These are phyloP conservation scores for Dolomedes plantarius DNA, from an alignment of 2,888 invertebrate genomes.

Conservation along the genomic window DNA sequence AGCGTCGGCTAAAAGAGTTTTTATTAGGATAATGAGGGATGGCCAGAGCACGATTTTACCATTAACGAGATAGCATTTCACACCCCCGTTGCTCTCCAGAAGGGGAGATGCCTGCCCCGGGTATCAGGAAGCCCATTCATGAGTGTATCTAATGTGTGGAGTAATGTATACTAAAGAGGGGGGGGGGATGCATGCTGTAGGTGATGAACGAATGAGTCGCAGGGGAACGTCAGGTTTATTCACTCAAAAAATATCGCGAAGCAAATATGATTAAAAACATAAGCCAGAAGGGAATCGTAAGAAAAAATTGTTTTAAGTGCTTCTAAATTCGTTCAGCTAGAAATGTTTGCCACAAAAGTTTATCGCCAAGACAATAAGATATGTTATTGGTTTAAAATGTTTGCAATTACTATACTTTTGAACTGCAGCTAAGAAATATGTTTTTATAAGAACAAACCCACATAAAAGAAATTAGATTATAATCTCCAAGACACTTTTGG, in stretches of 20 bases:
- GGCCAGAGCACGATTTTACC: constrained; percentile 64
- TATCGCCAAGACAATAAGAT: no score
- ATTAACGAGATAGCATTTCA: constrained; percentile 66
- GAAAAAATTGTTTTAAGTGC: no score
- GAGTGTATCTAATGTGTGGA: not conserved
- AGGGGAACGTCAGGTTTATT: not conserved
- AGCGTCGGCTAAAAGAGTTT: constrained; percentile 64
- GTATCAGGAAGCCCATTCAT: not conserved
- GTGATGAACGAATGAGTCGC: not conserved
- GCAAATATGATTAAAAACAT: not conserved
- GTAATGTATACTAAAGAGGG: not conserved
- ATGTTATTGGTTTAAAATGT: no score
- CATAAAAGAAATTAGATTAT: no score
- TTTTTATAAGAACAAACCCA: no score
- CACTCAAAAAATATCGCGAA: not conserved
- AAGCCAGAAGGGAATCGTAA: no score
- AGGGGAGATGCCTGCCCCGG: not conserved
- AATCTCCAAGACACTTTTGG: no score
- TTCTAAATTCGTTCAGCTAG: no score
- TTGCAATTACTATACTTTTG: no score
- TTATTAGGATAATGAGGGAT: constrained; percentile 69
- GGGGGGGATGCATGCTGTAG: not conserved
- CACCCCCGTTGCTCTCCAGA: constrained; percentile 4
- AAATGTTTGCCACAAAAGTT: no score
- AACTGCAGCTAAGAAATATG: no score